Conservation (phyloP, 30 jellyfish, hydroid and myxozoan genomes). For the Mastigias papua region DNA sequence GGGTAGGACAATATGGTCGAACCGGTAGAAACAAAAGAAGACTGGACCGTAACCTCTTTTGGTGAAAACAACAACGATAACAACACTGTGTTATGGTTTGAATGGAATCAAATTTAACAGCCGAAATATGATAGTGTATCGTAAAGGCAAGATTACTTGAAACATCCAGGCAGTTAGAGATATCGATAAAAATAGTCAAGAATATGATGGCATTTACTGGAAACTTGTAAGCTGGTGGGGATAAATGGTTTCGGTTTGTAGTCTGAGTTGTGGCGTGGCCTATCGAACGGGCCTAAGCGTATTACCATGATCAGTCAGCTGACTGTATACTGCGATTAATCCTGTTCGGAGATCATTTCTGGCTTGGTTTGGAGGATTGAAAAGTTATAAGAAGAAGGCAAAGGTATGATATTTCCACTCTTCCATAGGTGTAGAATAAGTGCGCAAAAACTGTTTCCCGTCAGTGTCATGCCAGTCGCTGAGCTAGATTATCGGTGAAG, state of each 20-base stretch:
- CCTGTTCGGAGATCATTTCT: too few relatives aligned
- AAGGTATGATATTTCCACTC: too few relatives aligned
- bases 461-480: too few relatives aligned
- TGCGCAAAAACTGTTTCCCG: too few relatives aligned
- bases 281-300: neutral
- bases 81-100: conserved; percentile 27
- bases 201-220: too few relatives aligned
- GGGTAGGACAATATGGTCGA: conserved; percentile 3
- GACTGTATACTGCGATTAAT: too few relatives aligned
- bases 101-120: neutral
- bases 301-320: neutral
- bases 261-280: neutral
- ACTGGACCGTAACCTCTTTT: conserved; percentile 56
- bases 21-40: conserved; percentile 38
- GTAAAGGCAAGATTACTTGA: too few relatives aligned
- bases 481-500: too few relatives aligned
- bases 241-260: neutral
- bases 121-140: too few relatives aligned
- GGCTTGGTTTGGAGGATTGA: neutral
- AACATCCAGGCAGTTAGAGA: too few relatives aligned
- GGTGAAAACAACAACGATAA: conserved; percentile 16
- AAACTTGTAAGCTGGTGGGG: neutral
- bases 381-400: neutral
- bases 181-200: too few relatives aligned
- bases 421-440: too few relatives aligned